These are phyloP conservation scores for Tor tambroides DNA, from an alignment of 2,113 vertebrate genomes.

Conservation along the genomic window DNA sequence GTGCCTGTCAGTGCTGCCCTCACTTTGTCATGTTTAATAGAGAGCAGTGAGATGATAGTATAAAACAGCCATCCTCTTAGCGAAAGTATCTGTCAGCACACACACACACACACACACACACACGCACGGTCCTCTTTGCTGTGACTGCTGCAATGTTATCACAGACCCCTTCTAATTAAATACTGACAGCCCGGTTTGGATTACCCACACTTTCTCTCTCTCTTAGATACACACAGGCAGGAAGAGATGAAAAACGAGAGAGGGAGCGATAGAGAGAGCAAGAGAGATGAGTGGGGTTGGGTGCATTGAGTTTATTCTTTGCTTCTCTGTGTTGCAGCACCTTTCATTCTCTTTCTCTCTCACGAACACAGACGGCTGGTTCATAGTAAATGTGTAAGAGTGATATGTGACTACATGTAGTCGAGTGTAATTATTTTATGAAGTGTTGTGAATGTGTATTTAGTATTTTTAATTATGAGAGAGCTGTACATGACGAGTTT, in stretches of 20 bases:
- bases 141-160: conserved; percentile 30
- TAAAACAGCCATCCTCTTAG: conserved; percentile 48
- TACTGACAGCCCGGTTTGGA: conserved; percentile 34
- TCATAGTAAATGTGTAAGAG: conserved; percentile 31
- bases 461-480: conserved; percentile 7
- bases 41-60: conserved; percentile 41
- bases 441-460: conserved; percentile 29
- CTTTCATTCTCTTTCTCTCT: background rate
- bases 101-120: background rate
- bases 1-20: background rate
- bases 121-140: background rate
- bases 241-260: background rate
- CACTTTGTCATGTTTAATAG: conserved; percentile 44
- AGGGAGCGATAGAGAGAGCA: background rate
- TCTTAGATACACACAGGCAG: conserved; percentile 16
- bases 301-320: conserved; percentile 4
- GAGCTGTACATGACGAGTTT: background rate
- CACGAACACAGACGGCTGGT: background rate
- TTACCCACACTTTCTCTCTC: conserved; percentile 8
- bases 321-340: background rate
- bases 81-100: conserved; percentile 46
- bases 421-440: conserved; percentile 42
- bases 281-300: background rate
- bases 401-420: conserved; percentile 2
- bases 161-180: conserved; percentile 45